A percentile compares a stretch with the other conserved stretches of the same genome.
Conservation (phyloP, 1,140 invertebrate genomes). For the Dryas iulia region DNA sequence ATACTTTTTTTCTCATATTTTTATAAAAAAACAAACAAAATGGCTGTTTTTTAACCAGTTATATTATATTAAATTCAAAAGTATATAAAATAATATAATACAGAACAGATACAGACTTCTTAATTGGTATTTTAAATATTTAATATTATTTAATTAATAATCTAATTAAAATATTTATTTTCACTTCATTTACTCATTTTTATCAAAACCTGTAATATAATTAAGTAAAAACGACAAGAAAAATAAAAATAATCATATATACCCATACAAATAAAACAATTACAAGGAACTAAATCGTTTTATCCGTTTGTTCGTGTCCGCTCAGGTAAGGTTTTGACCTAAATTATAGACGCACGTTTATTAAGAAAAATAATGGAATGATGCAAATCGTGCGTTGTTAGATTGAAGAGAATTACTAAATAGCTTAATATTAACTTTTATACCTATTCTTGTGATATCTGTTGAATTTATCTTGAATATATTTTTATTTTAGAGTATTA, state of each 20-base stretch:
- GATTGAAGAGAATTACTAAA: constrained; percentile 33
- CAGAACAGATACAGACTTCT: no score
- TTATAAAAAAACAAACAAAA: no score
- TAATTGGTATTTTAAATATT: no score
- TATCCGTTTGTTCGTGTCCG: constrained; percentile 22
- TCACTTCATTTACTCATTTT: not conserved
- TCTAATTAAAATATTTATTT: not conserved
- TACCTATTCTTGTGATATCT: no score
- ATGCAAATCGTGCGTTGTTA: constrained; percentile 30
- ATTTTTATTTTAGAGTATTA: no score
- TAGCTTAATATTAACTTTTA: no score
- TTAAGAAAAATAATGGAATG: constrained; percentile 39
- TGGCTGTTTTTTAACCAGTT: no score
- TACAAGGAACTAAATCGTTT: constrained; percentile 24
- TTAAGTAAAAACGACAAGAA: not conserved
- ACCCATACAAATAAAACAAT: constrained; percentile 27
- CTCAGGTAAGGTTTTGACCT: constrained; percentile 17
- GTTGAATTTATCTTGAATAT: no score
- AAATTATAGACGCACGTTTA: constrained; percentile 31
- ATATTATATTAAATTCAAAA: no score
- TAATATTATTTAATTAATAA: not conserved
- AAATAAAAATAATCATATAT: not conserved
- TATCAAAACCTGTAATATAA: not conserved
- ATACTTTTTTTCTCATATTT: no score
- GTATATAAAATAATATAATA: no score